Conservation (phyloP, 2,888 invertebrate species). For the Zelleria hepariella region DNA sequence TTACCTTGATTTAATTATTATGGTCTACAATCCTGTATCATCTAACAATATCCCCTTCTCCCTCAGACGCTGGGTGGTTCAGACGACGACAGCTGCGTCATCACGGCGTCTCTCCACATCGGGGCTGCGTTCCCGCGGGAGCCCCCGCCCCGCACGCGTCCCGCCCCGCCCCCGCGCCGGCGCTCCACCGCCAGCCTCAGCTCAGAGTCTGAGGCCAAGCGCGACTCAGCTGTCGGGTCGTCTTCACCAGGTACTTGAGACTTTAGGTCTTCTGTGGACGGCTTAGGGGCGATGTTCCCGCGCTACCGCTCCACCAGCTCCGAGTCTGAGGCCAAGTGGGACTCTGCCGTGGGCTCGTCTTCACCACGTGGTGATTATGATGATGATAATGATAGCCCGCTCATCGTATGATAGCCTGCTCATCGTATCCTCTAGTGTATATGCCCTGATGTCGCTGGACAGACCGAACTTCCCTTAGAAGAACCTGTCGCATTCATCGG, state of each 20-base stretch:
- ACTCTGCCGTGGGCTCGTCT: constrained; percentile 77
- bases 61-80: constrained; percentile 72
- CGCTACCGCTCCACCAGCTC: constrained; percentile 30
- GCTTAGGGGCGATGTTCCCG: no score
- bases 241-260: constrained; percentile 32
- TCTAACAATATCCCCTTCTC: not conserved
- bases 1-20: no score
- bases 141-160: constrained; percentile 40
- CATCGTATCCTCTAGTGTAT: no score
- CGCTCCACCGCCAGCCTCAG: constrained; percentile 7
- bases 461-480: no score
- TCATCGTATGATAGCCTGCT: no score
- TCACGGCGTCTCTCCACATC: constrained; percentile 86
- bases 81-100: constrained; percentile 75
- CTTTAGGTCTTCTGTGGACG: not conserved
- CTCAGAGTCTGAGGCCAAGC: constrained; percentile 36
- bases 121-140: constrained; percentile 73
- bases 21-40: not conserved
- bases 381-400: no score
- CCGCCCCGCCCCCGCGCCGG: constrained; percentile 46
- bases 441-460: no score
- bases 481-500: no score
- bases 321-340: constrained; percentile 42
- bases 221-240: constrained; percentile 76
- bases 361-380: no score